Base-by-base conservation (phyloP, 92 coral and sea anemone species). In the Micromussa lordhowensis region DNA sequence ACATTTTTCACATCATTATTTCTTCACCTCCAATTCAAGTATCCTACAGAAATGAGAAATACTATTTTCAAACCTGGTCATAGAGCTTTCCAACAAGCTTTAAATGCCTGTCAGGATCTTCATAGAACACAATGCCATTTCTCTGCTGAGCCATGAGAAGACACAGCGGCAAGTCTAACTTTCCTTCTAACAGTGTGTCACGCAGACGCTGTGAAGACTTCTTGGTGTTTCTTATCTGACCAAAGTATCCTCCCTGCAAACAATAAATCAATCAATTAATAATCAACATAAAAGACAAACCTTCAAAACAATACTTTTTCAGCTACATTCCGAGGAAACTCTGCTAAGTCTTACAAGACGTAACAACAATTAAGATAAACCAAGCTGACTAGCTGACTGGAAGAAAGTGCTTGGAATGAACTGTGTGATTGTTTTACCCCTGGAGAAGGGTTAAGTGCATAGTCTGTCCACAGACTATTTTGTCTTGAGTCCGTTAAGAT, bases 101-200 rank as follows among this genome's bases (percentile, higher is more conserved):
- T 35, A 97, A 79, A 87, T 97, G 99, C 55, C 98, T 86, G 30
- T 90, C 87, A 26, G 93, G 82, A 91, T 96, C 96, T 89, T 97
- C 95, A 94, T 84, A 93, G 87, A 97, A 97, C 80, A 97, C 98
- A 19, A 95, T 94, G 21, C 98, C 98, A 84, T 96, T 97, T 69
- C 99, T 92, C 88, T 97, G 99, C 68, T 97, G 99, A 38, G 98
- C 99, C 96, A 97, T 97, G 24, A 96, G 87, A 21, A 97, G 92
- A 73, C 99, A 97, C 11, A 97, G 95, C 7, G 99, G 99, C 22
- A 97, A 86, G 34, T 95, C 99, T 70, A 97, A 81, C 79, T 96
- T 95, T 26, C 98, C 98, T 69, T 93, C 99, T 51, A 94, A 91
- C 34, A 97, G 94, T 0, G 96, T 96, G 85, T 97, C 99, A 68